phyloP scores from a whole-genome alignment of 2,888 invertebrate species.

The Drosophila austrosaltans region DNA sequence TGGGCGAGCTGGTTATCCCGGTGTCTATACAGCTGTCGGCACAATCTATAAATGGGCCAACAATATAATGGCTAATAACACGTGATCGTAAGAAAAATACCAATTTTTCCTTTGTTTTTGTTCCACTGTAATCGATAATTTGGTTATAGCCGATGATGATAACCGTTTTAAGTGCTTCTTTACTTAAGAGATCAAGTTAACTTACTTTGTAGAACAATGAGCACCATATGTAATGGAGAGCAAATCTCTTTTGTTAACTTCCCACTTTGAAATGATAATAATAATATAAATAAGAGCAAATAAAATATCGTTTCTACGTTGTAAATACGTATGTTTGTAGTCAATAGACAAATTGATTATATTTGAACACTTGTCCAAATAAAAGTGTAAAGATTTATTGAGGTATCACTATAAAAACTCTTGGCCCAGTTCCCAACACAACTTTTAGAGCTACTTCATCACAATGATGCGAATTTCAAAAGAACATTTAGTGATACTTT shows the following conservation, averaged over 20 bases:
- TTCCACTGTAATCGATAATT: too few species aligned
- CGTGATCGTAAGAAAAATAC: not conserved
- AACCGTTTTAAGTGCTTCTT: too few species aligned
- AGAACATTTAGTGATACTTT: slow-evolving; percentile 4
- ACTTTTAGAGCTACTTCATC: slow-evolving; percentile 17
- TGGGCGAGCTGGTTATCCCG: slow-evolving; percentile 86
- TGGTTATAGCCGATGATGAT: too few species aligned
- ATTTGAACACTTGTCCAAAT: slow-evolving; percentile 65
- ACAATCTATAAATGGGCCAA: slow-evolving; percentile 28
- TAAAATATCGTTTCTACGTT: not conserved
- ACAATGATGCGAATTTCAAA: slow-evolving; percentile 6
- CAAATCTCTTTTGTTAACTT: not conserved
- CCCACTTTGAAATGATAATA: not conserved
- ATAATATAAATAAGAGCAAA: too few species aligned
- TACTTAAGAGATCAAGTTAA: not conserved
- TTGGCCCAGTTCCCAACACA: not conserved
- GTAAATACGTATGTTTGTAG: slow-evolving; percentile 3
- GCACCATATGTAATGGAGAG: not conserved
- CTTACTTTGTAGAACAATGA: not conserved
- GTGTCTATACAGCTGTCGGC: slow-evolving; percentile 86
- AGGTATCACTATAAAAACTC: slow-evolving; percentile 50
- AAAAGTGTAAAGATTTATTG: slow-evolving; percentile 53
- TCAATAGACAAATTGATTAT: slow-evolving; percentile 3
- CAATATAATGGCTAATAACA: slow-evolving; percentile 33
- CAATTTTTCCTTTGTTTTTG: too few species aligned